Percentiles rank a stretch among this genome's conserved stretches.
Evolutionary conservation across 2,113 vertebrate species (phyloP).

Genomic region (Dipodomys merriami): DNA sequence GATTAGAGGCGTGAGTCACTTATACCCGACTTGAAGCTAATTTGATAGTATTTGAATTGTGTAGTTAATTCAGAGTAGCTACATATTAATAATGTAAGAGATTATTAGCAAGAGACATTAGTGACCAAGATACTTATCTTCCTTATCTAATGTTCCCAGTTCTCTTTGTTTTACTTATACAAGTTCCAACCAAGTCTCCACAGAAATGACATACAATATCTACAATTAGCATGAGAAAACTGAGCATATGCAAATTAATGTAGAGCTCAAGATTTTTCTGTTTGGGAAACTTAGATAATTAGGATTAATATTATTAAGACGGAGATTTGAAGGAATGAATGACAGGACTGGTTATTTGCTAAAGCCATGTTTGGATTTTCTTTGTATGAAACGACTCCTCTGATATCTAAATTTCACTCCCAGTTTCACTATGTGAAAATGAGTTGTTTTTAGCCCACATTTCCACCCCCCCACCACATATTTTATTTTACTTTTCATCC

Average conservation of each 20-base stretch:
- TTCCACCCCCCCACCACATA: conserved; percentile 27
- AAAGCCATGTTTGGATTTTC: conserved; percentile 23
- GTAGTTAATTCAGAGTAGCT: conserved; percentile 34
- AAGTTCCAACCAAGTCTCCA: background rate
- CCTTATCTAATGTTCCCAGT: background rate
- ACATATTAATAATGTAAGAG: background rate
- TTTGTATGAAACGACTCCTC: conserved; percentile 38
- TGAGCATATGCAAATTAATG: conserved; percentile 12
- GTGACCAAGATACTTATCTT: background rate
- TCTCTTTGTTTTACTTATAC: background rate
- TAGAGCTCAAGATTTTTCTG: background rate
- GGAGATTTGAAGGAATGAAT: background rate
- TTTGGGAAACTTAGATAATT: conserved; percentile 17
- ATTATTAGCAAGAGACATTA: background rate
- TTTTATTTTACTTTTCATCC: conserved; percentile 78
- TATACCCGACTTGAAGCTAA: background rate
- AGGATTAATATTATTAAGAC: background rate
- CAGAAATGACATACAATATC: conserved; percentile 26
- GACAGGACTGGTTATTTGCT: background rate
- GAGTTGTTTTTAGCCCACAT: conserved; percentile 84
- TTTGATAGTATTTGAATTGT: conserved; percentile 11
- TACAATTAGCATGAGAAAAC: background rate
- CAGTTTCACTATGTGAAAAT: conserved; percentile 69
- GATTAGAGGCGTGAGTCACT: no score
- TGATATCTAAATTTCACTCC: conserved; percentile 72